These are phyloP conservation scores for Tonatia bakeri DNA, from an alignment of 2,113 vertebrate species.

Conservation along the genomic window DNA sequence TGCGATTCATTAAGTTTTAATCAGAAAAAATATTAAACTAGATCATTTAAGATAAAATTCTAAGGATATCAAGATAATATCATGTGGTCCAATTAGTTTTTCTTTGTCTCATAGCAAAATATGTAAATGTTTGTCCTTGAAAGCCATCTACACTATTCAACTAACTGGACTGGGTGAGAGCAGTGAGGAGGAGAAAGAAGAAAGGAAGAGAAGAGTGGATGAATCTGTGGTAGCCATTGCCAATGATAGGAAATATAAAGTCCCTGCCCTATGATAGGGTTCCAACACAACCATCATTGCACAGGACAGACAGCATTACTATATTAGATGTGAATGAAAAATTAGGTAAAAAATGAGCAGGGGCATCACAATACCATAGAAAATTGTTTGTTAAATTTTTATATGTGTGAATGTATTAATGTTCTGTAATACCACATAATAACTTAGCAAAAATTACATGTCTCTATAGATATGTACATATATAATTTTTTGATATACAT, in stretches of 20 bases:
- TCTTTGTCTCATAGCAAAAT: not conserved
- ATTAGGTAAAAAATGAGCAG: not conserved
- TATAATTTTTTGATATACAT: not conserved
- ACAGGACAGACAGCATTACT: not conserved
- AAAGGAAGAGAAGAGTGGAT: not conserved
- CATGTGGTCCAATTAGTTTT: not conserved
- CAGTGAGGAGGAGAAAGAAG: not conserved
- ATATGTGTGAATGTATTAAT: not conserved
- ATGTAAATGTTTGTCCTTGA: not conserved
- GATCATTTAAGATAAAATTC: not conserved
- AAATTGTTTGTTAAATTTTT: not conserved
- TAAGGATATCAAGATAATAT: not conserved
- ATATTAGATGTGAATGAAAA: not conserved
- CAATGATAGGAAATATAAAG: not conserved
- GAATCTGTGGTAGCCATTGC: not conserved
- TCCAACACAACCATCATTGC: not conserved
- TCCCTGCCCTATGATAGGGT: not conserved
- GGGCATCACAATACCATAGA: not conserved
- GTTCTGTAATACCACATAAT: not conserved
- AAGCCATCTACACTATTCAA: not conserved
- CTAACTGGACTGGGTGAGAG: not conserved
- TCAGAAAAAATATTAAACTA: not conserved
- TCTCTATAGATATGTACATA: not conserved
- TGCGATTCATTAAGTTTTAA: not conserved
- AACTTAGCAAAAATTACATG: not conserved